Percentiles rank a stretch among this genome's conserved stretches.
Conservation (phyloP, 2,888 invertebrate genomes). For the Rhorus exstirpatorius region DNA sequence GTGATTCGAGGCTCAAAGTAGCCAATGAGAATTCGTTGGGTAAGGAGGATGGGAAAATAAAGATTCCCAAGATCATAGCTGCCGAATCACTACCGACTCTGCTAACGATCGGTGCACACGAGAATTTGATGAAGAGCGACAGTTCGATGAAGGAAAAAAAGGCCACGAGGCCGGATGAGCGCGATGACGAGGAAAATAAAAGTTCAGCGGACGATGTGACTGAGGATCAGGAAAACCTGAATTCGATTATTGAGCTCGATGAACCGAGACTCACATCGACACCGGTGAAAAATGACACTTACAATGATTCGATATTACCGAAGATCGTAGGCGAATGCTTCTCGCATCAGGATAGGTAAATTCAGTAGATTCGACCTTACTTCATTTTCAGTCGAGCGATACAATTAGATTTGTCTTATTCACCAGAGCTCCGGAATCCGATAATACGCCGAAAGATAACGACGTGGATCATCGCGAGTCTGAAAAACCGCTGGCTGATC, state of each 20-base stretch:
- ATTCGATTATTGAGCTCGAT: constrained; percentile 54
- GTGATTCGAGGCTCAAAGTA: constrained; percentile 86
- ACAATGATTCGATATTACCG: constrained; percentile 71
- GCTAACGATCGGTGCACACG: constrained; percentile 49
- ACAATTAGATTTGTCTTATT: constrained; percentile 8
- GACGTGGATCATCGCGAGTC: constrained; percentile 28
- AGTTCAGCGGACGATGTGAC: constrained; percentile 71
- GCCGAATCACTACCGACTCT: constrained; percentile 75
- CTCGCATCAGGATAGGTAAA: constrained; percentile 65
- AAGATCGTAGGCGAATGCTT: constrained; percentile 76
- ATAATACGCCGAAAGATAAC: constrained; percentile 21
- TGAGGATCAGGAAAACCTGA: constrained; percentile 44
- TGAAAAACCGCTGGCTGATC: constrained; percentile 24
- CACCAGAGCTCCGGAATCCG: constrained; percentile 46
- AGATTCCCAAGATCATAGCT: constrained; percentile 60
- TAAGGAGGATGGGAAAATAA: constrained; percentile 47
- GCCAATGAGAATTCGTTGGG: constrained; percentile 37
- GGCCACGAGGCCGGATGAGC: constrained; percentile 57
- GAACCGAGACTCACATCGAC: constrained; percentile 69
- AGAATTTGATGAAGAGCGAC: constrained; percentile 40
- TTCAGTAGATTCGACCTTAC: no score
- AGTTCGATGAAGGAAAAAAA: constrained; percentile 71
- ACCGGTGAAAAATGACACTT: constrained; percentile 70
- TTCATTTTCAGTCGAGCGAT: neutral
- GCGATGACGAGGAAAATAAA: constrained; percentile 79